Percentiles rank a stretch among this genome's conserved stretches.
These are phyloP conservation scores for Megalonaias nervosa DNA, from an alignment of 1,140 invertebrate species.

Conservation along the genomic window DNA sequence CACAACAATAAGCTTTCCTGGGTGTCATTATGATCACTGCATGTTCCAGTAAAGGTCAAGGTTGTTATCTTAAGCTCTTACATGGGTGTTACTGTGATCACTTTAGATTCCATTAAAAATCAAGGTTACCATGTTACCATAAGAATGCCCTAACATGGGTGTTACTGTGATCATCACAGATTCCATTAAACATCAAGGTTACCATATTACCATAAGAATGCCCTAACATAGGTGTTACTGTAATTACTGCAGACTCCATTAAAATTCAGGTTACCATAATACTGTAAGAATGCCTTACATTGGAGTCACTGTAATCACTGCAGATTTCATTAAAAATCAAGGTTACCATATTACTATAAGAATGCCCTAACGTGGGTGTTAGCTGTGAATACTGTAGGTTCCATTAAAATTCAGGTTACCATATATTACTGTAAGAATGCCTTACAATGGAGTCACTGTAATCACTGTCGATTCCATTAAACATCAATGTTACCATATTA, in stretches of 20 bases:
- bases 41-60: conserved; percentile 82
- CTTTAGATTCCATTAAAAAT: conserved; percentile 84
- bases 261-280: conserved; percentile 64
- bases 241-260: conserved; percentile 91
- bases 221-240: conserved; percentile 85
- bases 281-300: conserved; percentile 70
- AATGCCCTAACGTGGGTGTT: conserved; percentile 80
- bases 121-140: no score
- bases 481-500: no score
- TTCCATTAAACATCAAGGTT: conserved; percentile 79
- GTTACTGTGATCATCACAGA: conserved; percentile 87
- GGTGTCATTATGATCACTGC: conserved; percentile 89
- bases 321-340: conserved; percentile 82
- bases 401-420: conserved; percentile 79
- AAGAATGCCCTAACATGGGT: conserved; percentile 79
- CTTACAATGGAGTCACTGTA: conserved; percentile 77
- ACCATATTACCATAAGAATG: no score
- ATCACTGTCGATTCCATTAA: conserved; percentile 82
- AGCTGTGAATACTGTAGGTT: conserved; percentile 86
- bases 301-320: conserved; percentile 91
- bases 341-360: no score
- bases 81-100: conserved; percentile 92
- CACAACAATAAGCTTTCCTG: conserved; percentile 73
- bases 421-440: no score
- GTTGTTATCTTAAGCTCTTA: conserved; percentile 12